phyloP scores from a whole-genome alignment of 2,113 vertebrate species.

The Leucosticte australis region DNA sequence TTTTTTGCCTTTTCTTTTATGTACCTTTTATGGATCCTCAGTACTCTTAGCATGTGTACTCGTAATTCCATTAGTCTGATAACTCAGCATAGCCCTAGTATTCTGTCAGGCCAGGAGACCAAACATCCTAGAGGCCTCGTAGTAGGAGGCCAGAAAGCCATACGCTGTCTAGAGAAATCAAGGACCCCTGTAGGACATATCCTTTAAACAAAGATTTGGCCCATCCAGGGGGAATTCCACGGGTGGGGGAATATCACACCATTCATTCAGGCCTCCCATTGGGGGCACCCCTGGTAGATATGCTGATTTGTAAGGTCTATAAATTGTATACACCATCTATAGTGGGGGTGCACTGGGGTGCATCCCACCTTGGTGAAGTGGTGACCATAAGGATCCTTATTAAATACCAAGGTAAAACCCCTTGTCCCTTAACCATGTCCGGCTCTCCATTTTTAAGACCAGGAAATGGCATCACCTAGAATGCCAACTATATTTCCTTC shows the following conservation, averaged over 20 bases:
- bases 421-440: background rate
- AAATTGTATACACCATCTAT: background rate
- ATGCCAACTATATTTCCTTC: background rate
- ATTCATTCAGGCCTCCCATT: background rate
- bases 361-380: background rate
- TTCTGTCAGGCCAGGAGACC: background rate
- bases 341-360: rapidly evolving
- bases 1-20: background rate
- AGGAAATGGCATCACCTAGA: background rate
- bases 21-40: background rate
- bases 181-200: background rate
- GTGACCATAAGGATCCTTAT: background rate
- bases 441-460: background rate
- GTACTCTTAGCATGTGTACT: background rate
- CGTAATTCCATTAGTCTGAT: background rate
- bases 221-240: background rate
- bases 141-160: background rate
- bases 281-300: background rate
- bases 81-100: background rate
- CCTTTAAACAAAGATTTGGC: background rate
- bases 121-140: background rate
- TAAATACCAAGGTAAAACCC: background rate
- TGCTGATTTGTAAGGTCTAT: background rate
- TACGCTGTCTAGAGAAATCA: rapidly evolving
- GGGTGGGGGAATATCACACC: rapidly evolving